phyloP scores from a whole-genome alignment of 2,888 invertebrate species.

The Deroplatys truncata region DNA sequence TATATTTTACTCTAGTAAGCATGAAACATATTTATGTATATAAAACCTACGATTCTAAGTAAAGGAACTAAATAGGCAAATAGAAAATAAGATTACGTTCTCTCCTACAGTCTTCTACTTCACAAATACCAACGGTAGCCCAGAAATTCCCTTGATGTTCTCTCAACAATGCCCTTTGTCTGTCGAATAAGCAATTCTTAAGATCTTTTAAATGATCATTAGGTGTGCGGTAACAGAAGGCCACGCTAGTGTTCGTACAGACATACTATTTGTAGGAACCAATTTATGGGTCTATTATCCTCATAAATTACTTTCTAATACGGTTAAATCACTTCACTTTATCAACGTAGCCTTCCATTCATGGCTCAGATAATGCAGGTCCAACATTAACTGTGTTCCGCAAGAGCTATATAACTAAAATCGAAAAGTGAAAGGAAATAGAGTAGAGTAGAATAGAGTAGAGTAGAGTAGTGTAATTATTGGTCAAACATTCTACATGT shows the following conservation, averaged over 20 bases:
- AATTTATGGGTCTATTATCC: not conserved
- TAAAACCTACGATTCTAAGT: no score
- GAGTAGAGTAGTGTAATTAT: no score
- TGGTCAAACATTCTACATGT: no score
- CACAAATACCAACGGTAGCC: no score
- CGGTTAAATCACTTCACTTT: not conserved
- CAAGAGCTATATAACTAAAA: not conserved
- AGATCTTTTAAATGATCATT: not conserved
- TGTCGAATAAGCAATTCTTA: not conserved
- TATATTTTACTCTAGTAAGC: no score
- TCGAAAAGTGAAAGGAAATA: not conserved
- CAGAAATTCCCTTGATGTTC: no score
- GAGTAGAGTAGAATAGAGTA: no score
- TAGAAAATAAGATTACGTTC: no score
- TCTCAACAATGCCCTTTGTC: not conserved
- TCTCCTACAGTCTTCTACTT: no score
- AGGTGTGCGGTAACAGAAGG: not conserved
- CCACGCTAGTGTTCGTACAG: not conserved
- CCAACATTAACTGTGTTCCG: not conserved
- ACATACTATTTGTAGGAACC: not conserved
- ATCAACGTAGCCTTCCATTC: not conserved
- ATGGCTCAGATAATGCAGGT: not conserved
- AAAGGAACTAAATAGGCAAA: no score
- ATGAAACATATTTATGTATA: no score
- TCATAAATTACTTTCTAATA: not conserved